Evolutionary conservation across 2,113 vertebrate genomes (phyloP), one percentile per base, ranked within the genome.

Genomic region (Alces alces): DNA sequence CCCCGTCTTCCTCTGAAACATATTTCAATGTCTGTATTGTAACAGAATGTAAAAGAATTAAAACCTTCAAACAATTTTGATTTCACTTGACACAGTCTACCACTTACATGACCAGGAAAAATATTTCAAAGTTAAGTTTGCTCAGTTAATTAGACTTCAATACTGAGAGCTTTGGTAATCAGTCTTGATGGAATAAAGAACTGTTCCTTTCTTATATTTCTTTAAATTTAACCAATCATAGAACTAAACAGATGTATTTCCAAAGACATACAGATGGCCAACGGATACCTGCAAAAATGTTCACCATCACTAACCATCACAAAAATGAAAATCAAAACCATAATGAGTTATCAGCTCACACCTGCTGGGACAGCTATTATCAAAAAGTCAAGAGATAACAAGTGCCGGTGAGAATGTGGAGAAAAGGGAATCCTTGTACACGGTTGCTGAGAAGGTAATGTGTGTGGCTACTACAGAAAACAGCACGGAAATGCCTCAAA

Each of bases 41-140:
- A 76, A 90, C 2, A 80, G 57, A 60, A 95, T 47, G 60, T 12
- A 82, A 45, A 86, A 82, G 30, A 91, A 52, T 58, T 58, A 94
- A 91, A 91, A 58, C 23, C 82, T 70, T 66, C 43, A 79, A 83
- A 39, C 47, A 25, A 86, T 43, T 92, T n/a, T 82, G 89, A 93
- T 78, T 86, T 93, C 55, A 70, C 21, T 91, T 91, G 52, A 57
- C 7, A 79, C 15, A 15, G 14, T 78, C 43, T 84, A 58, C 58
- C 64, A 80, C 82, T 90, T 95, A 83, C 3, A 23, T 45, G 54
- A 57, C 23, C 6, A 64, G 89, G 64, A 50, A 91, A 83, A 93
- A 58, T 93, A 93, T 58, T 66, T 96, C 82, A 90, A 88, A 80
- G 30, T 28, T 82, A 95, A 54, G 52, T 90, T 54, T 93, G 55